phyloP scores from a whole-genome alignment of 2,888 invertebrate genomes.

The Amphipyra berbera region DNA sequence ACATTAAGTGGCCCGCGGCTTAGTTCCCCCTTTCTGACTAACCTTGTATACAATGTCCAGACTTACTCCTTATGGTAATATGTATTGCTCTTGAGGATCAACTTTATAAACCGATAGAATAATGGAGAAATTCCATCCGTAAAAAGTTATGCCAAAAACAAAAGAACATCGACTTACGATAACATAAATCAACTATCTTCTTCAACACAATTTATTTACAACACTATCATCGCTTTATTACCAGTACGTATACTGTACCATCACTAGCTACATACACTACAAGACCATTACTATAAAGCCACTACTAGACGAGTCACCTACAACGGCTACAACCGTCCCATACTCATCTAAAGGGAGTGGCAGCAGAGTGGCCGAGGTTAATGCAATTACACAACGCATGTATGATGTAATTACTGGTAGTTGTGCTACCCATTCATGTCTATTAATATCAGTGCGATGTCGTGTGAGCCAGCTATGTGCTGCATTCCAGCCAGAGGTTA shows the following conservation, averaged over 20 bases:
- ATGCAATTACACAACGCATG: slow-evolving; percentile 66
- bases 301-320: slow-evolving; percentile 5
- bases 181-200: no score
- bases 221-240: no score
- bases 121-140: no score
- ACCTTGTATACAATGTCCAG: no score
- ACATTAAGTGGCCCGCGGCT: no score
- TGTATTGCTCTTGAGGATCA: no score
- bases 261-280: background rate
- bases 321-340: background rate
- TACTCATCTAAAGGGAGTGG: slow-evolving; percentile 2
- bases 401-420: slow-evolving; percentile 75
- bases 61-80: no score
- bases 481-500: slow-evolving; percentile 38
- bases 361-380: slow-evolving; percentile 56
- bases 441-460: slow-evolving; percentile 69
- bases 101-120: no score
- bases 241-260: background rate
- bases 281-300: background rate
- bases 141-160: no score
- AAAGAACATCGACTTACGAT: no score
- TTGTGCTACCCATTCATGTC: slow-evolving; percentile 72
- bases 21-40: no score
- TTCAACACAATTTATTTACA: background rate
- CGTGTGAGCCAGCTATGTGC: slow-evolving; percentile 53